Evolutionary conservation across 2,888 invertebrate genomes (phyloP).

Genomic region (Omphaloscelis lunosa): DNA sequence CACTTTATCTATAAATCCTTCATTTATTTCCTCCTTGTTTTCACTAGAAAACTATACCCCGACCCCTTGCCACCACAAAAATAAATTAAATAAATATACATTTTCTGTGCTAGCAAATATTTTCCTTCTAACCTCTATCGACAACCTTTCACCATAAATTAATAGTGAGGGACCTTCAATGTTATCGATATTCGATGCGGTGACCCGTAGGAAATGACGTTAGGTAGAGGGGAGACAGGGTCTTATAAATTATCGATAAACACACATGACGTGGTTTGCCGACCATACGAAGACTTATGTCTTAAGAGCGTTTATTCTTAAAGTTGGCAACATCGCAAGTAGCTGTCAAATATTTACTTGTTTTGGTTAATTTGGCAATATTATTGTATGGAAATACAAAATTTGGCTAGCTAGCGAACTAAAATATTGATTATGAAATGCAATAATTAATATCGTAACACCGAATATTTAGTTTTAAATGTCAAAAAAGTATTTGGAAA

Average conservation of each 20-base stretch:
- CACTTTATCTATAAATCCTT: neutral
- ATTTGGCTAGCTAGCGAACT: too few relatives aligned
- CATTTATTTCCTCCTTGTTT: neutral
- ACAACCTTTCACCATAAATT: conserved; percentile 44
- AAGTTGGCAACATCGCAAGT: too few relatives aligned
- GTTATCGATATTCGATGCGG: conserved; percentile 41
- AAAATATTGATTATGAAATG: too few relatives aligned
- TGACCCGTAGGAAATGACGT: conserved; percentile 44
- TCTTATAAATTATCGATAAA: conserved; percentile 50
- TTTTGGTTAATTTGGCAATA: too few relatives aligned
- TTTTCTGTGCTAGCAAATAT: conserved; percentile 24
- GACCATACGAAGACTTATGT: neutral
- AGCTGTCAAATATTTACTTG: too few relatives aligned
- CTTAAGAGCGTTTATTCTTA: too few relatives aligned
- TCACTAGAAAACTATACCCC: neutral
- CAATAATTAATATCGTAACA: too few relatives aligned
- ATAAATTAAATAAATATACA: conserved; percentile 20
- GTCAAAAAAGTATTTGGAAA: too few relatives aligned
- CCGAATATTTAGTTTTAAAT: too few relatives aligned
- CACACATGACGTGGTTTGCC: neutral
- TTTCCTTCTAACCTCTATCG: conserved; percentile 6
- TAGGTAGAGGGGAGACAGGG: conserved; percentile 12
- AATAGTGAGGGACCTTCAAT: conserved; percentile 34
- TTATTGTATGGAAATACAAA: too few relatives aligned
- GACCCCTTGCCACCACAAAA: conserved; percentile 8